Base-by-base conservation (phyloP, 2,888 invertebrate species). In the Melipona bicolor region DNA sequence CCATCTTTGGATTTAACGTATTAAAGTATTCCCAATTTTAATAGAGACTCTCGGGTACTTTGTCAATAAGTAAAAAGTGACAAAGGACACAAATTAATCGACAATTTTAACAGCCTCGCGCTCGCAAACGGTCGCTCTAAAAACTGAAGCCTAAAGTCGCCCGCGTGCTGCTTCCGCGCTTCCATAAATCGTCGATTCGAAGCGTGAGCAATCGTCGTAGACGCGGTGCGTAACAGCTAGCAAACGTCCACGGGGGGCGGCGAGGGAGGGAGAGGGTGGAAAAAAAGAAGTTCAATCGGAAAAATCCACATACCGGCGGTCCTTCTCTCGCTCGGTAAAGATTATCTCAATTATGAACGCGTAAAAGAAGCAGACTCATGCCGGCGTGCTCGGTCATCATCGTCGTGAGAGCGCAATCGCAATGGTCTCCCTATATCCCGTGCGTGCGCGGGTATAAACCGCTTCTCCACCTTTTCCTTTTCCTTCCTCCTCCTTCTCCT, bases 311-410 rank as follows among this genome's bases (percentile, higher is more conserved):
- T 92, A 91, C 92, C 93, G 86, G 70, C 90, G 84, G 90, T 87
- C 87, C 90, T 85, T 86, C 86, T 85, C 88, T 85, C 83, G 82
- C 79, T 77, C 81, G 84, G 84, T 88, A 89, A 92, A 93, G 90
- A 93, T 93, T 93, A 93, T 92, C 92, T 93, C 92, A 93, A 93
- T 93, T 92, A 93, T 92, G 90, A 93, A 91, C 91, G 92, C 91
- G 91, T 92, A 92, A 93, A 93, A 93, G 91, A 91, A 92, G 92
- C 92, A 91, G 88, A 92, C 91, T 93, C 92, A 93, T 89, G 90
- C 89, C 89, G 86, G 76, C 87, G 79, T 91, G 91, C 92, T 91
- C 89, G 89, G 90, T 93, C 92, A 92, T 92, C 91, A 89, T 91
- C 90, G 85, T 90, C 89, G 88, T 84, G 88, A 87, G 88, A 88